A percentile compares a stretch with the other conserved stretches of the same genome.
These are phyloP conservation scores for Aptenodytes patagonicus DNA, from an alignment of 2,113 vertebrate genomes.

Conservation along the genomic window DNA sequence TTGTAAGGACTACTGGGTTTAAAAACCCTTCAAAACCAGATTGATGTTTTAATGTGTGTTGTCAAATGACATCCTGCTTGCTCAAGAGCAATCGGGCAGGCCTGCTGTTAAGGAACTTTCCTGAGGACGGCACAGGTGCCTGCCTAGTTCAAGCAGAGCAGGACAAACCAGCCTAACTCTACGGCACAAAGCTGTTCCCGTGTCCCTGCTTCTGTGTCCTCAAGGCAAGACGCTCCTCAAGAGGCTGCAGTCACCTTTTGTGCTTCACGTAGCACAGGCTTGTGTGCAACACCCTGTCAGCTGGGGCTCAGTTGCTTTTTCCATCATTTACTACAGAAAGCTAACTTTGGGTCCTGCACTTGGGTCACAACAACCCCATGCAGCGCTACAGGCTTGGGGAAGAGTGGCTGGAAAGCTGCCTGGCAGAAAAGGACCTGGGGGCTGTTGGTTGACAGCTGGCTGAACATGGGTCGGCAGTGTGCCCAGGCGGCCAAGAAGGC, in stretches of 20 bases:
- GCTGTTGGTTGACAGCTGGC: rapidly evolving
- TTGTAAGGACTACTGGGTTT: background rate
- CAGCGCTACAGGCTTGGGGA: rapidly evolving
- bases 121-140: rapidly evolving
- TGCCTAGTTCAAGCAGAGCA: background rate
- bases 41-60: background rate
- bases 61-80: background rate
- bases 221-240: background rate
- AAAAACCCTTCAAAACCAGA: background rate
- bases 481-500: background rate
- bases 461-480: rapidly evolving
- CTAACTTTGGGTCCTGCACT: background rate
- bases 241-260: rapidly evolving
- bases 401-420: background rate
- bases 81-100: rapidly evolving
- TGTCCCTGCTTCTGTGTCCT: background rate
- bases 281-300: background rate
- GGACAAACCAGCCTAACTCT: background rate
- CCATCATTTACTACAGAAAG: background rate
- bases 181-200: rapidly evolving
- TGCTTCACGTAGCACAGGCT: rapidly evolving
- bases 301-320: rapidly evolving
- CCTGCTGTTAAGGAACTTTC: background rate
- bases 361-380: background rate
- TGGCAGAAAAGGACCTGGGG: rapidly evolving